These are phyloP conservation scores for Dryomyza anilis DNA, from an alignment of 2,888 invertebrate species.

Conservation along the genomic window DNA sequence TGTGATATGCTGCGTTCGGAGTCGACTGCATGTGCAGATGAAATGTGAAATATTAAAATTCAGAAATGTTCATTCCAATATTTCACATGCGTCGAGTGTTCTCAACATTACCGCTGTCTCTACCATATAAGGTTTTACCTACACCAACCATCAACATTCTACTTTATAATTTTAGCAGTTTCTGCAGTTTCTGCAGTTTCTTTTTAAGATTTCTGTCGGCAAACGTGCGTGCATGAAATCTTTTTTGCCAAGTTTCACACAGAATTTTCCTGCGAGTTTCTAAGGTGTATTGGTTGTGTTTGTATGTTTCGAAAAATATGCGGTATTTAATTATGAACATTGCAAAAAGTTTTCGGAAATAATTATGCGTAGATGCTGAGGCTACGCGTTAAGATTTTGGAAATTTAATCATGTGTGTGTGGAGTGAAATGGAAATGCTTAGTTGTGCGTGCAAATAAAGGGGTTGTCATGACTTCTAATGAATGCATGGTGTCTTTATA, in stretches of 20 bases:
- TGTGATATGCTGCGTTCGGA: background rate
- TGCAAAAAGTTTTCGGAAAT: slow-evolving; percentile 28
- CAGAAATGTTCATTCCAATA: slow-evolving; percentile 4
- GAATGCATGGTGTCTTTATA: background rate
- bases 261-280: slow-evolving; percentile 20
- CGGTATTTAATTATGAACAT: slow-evolving; percentile 29
- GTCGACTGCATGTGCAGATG: background rate
- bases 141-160: too few relatives aligned
- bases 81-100: slow-evolving; percentile 14
- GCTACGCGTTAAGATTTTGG: too few relatives aligned
- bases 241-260: slow-evolving; percentile 1
- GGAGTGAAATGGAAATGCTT: background rate
- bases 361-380: too few relatives aligned
- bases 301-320: slow-evolving; percentile 11
- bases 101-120: background rate
- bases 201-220: too few relatives aligned
- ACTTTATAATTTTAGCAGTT: too few relatives aligned
- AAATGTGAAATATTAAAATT: slow-evolving; percentile 17
- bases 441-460: background rate
- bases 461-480: slow-evolving; percentile 16
- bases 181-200: too few relatives aligned
- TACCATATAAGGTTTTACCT: background rate
- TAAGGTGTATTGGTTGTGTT: background rate
- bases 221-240: slow-evolving; percentile 14
- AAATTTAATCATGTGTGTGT: slow-evolving; percentile 21